Evolutionary conservation across 2,113 vertebrate species (phyloP).

Genomic region (Patagioenas fasciata): DNA sequence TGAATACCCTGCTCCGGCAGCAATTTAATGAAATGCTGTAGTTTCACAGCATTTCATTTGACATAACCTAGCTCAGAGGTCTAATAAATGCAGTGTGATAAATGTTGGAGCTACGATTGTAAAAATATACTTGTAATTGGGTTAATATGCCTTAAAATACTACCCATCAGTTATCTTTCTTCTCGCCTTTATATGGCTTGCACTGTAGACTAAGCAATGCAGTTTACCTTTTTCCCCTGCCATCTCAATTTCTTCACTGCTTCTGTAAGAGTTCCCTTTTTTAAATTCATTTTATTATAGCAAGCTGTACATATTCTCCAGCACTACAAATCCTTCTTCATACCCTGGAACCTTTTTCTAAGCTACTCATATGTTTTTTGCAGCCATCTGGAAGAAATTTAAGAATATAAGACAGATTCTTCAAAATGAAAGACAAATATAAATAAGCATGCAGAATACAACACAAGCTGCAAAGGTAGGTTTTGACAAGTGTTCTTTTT

Average conservation of each 20-base stretch:
- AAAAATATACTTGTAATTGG: slow-evolving; percentile 98
- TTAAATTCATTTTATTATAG: neutral
- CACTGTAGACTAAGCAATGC: slow-evolving; percentile 40
- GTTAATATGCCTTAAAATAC: slow-evolving; percentile 99
- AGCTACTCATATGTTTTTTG: neutral
- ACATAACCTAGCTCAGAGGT: slow-evolving; percentile 84
- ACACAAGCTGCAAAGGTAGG: neutral
- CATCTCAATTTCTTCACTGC: neutral
- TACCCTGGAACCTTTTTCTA: neutral
- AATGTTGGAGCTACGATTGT: slow-evolving; percentile 88
- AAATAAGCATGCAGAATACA: neutral
- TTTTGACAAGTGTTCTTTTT: neutral
- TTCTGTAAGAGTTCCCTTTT: neutral
- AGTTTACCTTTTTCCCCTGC: slow-evolving; percentile 24
- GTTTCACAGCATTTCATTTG: slow-evolving; percentile 79
- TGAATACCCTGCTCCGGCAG: slow-evolving; percentile 78
- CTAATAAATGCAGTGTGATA: slow-evolving; percentile 85
- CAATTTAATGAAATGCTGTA: slow-evolving; percentile 84
- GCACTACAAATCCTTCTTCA: neutral
- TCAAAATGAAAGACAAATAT: neutral
- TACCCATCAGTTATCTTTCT: slow-evolving; percentile 90
- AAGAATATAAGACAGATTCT: neutral
- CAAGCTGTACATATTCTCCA: neutral
- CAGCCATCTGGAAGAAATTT: neutral
- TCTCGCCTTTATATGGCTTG: slow-evolving; percentile 62